These are phyloP conservation scores for Coremacera marginata DNA, from an alignment of 2,888 invertebrate species.

Conservation along the genomic window DNA sequence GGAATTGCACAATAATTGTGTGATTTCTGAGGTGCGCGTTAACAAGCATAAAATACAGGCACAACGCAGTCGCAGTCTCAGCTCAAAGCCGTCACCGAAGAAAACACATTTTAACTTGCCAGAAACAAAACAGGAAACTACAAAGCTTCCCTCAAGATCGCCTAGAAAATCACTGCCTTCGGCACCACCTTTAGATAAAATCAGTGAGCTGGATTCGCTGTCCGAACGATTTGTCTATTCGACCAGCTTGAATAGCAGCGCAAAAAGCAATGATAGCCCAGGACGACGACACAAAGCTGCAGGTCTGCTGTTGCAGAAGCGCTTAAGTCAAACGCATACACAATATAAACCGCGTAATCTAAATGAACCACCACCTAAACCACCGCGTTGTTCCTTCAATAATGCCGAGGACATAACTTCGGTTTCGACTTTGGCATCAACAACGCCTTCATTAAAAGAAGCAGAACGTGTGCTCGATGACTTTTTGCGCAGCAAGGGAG, in stretches of 20 bases:
- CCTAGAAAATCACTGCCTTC: conserved; percentile 21
- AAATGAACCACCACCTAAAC: conserved; percentile 58
- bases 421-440: conserved; percentile 53
- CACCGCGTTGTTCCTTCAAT: conserved; percentile 61
- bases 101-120: background rate
- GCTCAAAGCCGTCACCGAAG: conserved; percentile 22
- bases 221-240: conserved; percentile 46
- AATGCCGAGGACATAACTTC: conserved; percentile 54
- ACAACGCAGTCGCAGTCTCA: conserved; percentile 32
- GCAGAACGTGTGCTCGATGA: conserved; percentile 62
- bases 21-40: conserved; percentile 66
- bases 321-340: conserved; percentile 54
- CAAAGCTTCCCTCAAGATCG: background rate
- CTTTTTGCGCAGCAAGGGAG: conserved; percentile 58
- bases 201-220: conserved; percentile 47
- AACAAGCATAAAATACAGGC: conserved; percentile 58
- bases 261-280: conserved; percentile 44
- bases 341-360: conserved; percentile 57
- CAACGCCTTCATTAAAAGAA: conserved; percentile 60
- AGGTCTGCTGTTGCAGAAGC: conserved; percentile 62
- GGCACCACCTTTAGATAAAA: conserved; percentile 35
- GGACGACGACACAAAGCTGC: conserved; percentile 55
- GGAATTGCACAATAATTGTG: conserved; percentile 65
- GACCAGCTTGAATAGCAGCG: conserved; percentile 33
- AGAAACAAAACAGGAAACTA: background rate